Base-by-base conservation (phyloP, 2,797 vertebrate species). In the Enteromius unitaeniatus region DNA sequence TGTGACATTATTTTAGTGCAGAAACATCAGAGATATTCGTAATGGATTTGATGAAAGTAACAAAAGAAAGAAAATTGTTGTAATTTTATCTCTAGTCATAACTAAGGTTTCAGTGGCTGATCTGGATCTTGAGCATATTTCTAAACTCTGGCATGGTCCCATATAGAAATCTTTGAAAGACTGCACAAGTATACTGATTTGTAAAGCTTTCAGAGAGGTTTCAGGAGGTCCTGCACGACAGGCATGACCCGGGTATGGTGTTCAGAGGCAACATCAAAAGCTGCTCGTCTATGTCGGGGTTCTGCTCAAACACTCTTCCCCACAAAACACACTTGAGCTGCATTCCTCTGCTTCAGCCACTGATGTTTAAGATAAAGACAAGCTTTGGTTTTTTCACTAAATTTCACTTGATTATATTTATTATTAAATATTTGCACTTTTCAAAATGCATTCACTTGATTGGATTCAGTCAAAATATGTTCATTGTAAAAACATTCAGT, bases 301-400 rank as follows among this genome's bases (percentile, higher is more conserved):
- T 37, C 21, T n/a, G 10, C 19, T 69, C 37, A 69, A 69, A 69
- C 23, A 45, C 37, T 45, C 37, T 69, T 40, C 37, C 13, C 13
- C 28, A 65, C 58, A 28, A 6, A 65, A 65, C 62, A 65, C 62
- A 65, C 15, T 31, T 8, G 14, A 65, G 31, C 28, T 70, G 8
- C 42, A 28, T 72, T 49, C 42, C 42, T 72, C 69, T 72, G 23
- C 14, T 10, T 49, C 14, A 49, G 3, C 15, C 23, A 28, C n/a
- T 72, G 42, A 28, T 72, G 42, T 47, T 47, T 2, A 72, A 72
- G 23, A 70, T 47, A 70, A 70, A 70, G 42, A 26, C 42, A 72
- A 17, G n/a, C 14, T 47, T 19, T 47, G 23, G 28, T 28, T 72
- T 28, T 47, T 14, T 10, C 45, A 19, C 23, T 19, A 72, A 49